Conservation (phyloP, 2,888 invertebrate genomes). For the Drosophila kokeensis region DNA sequence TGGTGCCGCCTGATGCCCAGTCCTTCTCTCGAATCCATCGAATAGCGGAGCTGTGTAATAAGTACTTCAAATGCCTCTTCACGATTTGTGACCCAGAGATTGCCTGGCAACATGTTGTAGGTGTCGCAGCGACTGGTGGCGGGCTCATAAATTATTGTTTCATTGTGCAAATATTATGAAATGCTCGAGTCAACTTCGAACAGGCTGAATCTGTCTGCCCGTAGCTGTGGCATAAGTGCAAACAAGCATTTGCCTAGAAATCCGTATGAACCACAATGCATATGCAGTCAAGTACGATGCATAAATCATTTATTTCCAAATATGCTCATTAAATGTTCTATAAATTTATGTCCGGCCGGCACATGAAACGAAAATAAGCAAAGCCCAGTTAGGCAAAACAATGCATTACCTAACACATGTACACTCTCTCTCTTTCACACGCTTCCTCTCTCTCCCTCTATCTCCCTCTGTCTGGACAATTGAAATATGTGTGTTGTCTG, state of each 20-base stretch:
- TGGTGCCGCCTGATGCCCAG: constrained; percentile 3
- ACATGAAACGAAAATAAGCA: constrained; percentile 51
- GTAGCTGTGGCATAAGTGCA: neutral
- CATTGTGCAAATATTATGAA: constrained; percentile 36
- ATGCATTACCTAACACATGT: constrained; percentile 29
- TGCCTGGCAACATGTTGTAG: constrained; percentile 8
- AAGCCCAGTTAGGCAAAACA: constrained; percentile 47
- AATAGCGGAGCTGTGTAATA: neutral
- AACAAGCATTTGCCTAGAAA: constrained; percentile 34
- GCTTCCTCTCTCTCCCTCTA: neutral
- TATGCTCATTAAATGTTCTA: constrained; percentile 75
- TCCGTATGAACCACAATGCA: constrained; percentile 22
- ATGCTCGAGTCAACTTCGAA: constrained; percentile 25
- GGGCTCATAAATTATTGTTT: constrained; percentile 36
- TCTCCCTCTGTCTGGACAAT: neutral
- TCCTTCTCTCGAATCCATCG: neutral
- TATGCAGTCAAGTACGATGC: constrained; percentile 38
- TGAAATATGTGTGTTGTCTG: neutral
- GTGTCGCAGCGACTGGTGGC: constrained; percentile 23
- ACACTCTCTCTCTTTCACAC: neutral
- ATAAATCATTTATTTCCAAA: constrained; percentile 71
- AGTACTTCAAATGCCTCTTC: constrained; percentile 1
- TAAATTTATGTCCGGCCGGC: constrained; percentile 68
- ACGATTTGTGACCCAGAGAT: neutral
- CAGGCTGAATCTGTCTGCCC: constrained; percentile 16